Evolutionary conservation across 2,797 vertebrate genomes (phyloP), one percentile per base, ranked within the genome.

Genomic region (Hippocampus kuda): DNA sequence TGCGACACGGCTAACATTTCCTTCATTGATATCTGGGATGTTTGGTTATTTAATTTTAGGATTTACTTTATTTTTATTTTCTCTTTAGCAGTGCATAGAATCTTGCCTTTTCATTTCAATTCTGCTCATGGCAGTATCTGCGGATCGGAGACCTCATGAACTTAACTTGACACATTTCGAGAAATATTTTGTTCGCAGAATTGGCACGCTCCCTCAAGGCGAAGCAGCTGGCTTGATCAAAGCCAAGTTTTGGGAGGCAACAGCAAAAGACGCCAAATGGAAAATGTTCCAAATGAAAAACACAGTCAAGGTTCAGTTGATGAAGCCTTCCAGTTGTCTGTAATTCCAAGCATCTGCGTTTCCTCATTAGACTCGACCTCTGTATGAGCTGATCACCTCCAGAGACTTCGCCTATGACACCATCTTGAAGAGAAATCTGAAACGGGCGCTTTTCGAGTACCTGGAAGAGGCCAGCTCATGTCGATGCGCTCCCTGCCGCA

Each of bases 341-440:
- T 16, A 2, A 60, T 38, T 57, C 24, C 20, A 38, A 64, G 38
- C 68, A 5, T 27, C 38, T 63, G 61, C 61, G n/a, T 49, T 22
- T 57, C 44, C 64, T 53, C 46, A 13, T 44, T 65, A 99, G 97
- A 89, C 85, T 7, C 84, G 80, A 64, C 95, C 94, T 0, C 87
- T 98, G 68, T 93, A 91, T 71, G 92, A 97, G 73, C 88, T 99
- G 83, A 90, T 97, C 83, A 92, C 88, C 30, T 72, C 90, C 20
- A 80, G 81, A 4, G 93, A 94, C 71, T 90, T 98, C 3, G 70
- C 83, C 54, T 88, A 87, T 0, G 80, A 87, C 4, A 71, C 61
- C 51, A 74, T 42, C 1, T 78, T 98, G 74, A 95, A 88, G 73
- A 91, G 90, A 73, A 94, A 97, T 75, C 88, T 99, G 85, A 92